These are phyloP conservation scores for Pristionchus mayeri DNA, from an alignment of 2,888 invertebrate species.

Conservation along the genomic window DNA sequence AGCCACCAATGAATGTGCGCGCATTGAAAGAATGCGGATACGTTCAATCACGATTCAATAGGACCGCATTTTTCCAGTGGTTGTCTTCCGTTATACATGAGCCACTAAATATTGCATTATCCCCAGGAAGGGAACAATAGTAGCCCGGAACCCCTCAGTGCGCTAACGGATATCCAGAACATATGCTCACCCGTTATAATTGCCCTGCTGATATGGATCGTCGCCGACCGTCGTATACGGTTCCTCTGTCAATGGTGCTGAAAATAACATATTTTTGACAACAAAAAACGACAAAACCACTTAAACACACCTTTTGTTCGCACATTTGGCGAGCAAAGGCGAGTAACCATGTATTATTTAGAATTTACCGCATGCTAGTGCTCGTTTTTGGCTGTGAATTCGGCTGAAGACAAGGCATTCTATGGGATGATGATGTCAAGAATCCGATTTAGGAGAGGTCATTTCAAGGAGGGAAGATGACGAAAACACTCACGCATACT, in stretches of 20 bases:
- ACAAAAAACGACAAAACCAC: not conserved
- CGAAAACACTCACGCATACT: slow-evolving; percentile 15
- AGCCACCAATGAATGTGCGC: not conserved
- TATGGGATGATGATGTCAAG: no score
- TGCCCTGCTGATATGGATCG: slow-evolving; percentile 29
- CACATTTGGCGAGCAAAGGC: not conserved
- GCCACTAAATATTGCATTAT: no score
- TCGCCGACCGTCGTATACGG: slow-evolving; percentile 14
- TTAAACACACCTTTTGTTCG: not conserved
- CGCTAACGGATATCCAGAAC: not conserved
- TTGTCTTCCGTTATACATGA: no score
- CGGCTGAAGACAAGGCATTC: no score
- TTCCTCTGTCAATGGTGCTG: slow-evolving; percentile 12
- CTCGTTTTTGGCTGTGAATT: no score
- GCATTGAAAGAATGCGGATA: no score
- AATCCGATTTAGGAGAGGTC: not conserved
- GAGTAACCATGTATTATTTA: slow-evolving; percentile 22
- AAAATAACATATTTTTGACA: not conserved
- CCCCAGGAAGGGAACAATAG: not conserved
- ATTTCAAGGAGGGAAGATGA: not conserved
- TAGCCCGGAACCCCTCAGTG: not conserved
- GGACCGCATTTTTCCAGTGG: not conserved
- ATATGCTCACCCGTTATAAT: not conserved
- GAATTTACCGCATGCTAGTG: not conserved
- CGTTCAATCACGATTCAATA: not conserved